phyloP scores from a whole-genome alignment of 2,888 invertebrate genomes.

The Pollenia griseotomentosa region DNA sequence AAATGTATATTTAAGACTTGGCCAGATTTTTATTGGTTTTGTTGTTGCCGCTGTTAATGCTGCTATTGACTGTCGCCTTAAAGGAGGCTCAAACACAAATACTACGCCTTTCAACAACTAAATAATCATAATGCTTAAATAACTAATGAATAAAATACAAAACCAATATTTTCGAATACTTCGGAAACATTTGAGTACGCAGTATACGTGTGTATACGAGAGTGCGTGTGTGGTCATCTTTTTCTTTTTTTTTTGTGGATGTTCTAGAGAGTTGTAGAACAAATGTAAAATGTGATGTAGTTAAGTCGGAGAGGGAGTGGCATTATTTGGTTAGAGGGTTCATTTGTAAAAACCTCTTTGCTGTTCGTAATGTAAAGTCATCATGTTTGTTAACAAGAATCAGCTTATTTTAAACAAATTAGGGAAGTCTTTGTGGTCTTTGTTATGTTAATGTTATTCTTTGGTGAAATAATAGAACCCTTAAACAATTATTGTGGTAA shows the following conservation, averaged over 20 bases:
- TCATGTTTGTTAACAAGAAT: constrained; percentile 3
- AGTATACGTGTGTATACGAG: neutral
- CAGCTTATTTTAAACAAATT: neutral
- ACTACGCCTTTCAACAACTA: constrained; percentile 37
- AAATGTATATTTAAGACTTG: neutral
- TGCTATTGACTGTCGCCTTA: neutral
- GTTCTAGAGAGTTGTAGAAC: neutral
- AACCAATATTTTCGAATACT: neutral
- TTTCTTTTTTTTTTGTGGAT: neutral
- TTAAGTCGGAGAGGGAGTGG: neutral
- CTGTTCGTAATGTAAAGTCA: neutral
- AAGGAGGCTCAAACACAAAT: constrained; percentile 19
- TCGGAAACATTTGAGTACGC: neutral
- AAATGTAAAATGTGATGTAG: neutral
- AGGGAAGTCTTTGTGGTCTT: constrained; percentile 19
- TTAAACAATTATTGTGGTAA: constrained; percentile 8
- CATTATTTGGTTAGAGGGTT: constrained; percentile 27
- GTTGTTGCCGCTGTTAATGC: neutral
- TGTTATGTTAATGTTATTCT: constrained; percentile 37
- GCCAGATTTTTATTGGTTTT: neutral
- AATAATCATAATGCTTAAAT: constrained; percentile 28
- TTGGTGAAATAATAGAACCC: neutral
- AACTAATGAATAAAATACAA: neutral
- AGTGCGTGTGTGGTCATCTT: constrained; percentile 18
- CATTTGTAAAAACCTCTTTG: constrained; percentile 6